A percentile compares a stretch with the other conserved stretches of the same genome.
Conservation (phyloP, 1,140 invertebrate genomes). For the Thaumatotibia leucotreta region DNA sequence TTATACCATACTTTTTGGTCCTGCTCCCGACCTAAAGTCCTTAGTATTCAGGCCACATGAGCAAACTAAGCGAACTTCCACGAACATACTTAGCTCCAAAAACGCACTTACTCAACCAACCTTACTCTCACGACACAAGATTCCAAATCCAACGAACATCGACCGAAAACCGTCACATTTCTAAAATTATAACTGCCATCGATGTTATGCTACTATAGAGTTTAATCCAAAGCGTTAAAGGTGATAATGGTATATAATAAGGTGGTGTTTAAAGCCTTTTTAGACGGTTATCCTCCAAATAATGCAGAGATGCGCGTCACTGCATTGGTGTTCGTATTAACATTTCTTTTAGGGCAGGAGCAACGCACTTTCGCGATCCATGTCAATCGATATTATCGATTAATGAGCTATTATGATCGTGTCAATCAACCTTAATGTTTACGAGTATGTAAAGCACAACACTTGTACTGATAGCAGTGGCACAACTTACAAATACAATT, state of each 20-base stretch:
- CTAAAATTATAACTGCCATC: background rate
- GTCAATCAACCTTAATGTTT: slow-evolving; percentile 1
- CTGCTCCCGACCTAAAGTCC: background rate
- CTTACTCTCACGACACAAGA: background rate
- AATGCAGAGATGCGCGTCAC: slow-evolving; percentile 45
- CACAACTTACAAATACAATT: too few relatives aligned
- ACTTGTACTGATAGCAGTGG: background rate
- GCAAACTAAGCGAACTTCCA: slow-evolving; percentile 7
- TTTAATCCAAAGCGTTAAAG: background rate
- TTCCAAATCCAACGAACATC: background rate
- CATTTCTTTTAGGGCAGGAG: slow-evolving; percentile 44
- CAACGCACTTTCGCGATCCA: slow-evolving; percentile 29
- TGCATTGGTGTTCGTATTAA: slow-evolving; percentile 28
- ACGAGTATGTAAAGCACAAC: background rate
- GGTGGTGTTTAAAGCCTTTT: background rate
- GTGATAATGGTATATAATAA: background rate
- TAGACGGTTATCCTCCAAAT: slow-evolving; percentile 25
- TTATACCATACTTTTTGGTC: background rate
- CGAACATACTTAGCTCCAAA: slow-evolving; percentile 2
- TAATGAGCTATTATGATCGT: slow-evolving; percentile 13
- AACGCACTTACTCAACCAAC: background rate
- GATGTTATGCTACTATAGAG: too few relatives aligned
- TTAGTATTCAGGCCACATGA: slow-evolving; percentile 7
- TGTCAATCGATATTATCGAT: slow-evolving; percentile 8
- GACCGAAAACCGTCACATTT: background rate